Conservation (phyloP, 1,140 invertebrate genomes). For the Eriocheir sinensis region DNA sequence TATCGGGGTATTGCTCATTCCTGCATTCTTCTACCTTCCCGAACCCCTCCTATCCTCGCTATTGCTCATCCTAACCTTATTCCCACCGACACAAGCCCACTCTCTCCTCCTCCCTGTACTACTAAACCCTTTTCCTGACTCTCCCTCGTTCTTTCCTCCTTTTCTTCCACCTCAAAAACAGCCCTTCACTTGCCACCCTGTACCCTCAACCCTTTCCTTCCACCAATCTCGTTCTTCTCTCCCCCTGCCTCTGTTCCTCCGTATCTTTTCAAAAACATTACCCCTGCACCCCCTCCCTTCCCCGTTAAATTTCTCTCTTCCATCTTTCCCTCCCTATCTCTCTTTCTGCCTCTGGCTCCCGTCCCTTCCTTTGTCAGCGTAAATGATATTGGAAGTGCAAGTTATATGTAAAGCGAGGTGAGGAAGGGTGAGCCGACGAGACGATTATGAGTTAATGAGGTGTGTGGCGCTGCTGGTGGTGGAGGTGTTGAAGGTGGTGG, state of each 20-base stretch:
- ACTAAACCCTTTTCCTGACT: too few species aligned
- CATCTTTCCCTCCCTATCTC: too few species aligned
- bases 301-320: too few species aligned
- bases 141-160: too few species aligned
- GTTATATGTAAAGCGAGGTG: slow-evolving; percentile 24
- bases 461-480: not conserved
- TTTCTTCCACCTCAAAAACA: too few species aligned
- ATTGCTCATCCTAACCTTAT: not conserved
- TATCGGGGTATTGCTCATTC: not conserved
- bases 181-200: too few species aligned
- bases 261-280: too few species aligned
- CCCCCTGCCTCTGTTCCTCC: too few species aligned
- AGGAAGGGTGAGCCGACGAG: not conserved
- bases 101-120: not conserved
- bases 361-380: not conserved
- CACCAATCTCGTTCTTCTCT: not conserved
- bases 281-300: too few species aligned
- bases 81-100: not conserved
- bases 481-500: too few species aligned
- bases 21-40: not conserved
- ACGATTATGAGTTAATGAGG: slow-evolving; percentile 25
- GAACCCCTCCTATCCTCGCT: too few species aligned
- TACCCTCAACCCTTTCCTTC: not conserved
- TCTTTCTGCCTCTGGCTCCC: not conserved
- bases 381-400: slow-evolving; percentile 25